These are phyloP conservation scores for Drosophila pseudotalamancana DNA, from an alignment of 2,888 invertebrate genomes.

Conservation along the genomic window DNA sequence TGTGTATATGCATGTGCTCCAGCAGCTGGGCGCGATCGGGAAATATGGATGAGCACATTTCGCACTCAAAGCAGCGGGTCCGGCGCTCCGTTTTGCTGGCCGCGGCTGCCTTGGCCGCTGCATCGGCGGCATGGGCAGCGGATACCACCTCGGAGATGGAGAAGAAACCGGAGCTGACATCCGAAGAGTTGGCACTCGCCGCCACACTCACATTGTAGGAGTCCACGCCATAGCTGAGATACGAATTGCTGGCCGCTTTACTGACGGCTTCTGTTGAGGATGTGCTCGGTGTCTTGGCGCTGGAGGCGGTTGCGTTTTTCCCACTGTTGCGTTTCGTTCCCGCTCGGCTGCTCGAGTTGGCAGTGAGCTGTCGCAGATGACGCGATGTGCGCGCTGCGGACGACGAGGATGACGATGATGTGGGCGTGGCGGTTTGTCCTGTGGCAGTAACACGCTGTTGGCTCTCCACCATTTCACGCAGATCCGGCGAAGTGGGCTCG, in stretches of 20 bases:
- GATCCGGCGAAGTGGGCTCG: constrained; percentile 80
- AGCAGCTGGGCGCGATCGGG: constrained; percentile 89
- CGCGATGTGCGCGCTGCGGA: constrained; percentile 66
- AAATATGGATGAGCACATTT: constrained; percentile 92
- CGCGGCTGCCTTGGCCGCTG: constrained; percentile 62
- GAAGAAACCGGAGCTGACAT: constrained; percentile 66
- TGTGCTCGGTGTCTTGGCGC: constrained; percentile 44
- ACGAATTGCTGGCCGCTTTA: constrained; percentile 44
- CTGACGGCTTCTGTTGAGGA: constrained; percentile 23
- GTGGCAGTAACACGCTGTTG: constrained; percentile 44
- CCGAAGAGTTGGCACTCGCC: constrained; percentile 53
- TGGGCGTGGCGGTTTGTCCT: constrained; percentile 29
- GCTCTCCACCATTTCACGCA: constrained; percentile 78
- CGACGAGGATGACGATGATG: constrained; percentile 38
- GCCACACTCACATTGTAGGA: constrained; percentile 60
- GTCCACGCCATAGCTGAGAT: constrained; percentile 68
- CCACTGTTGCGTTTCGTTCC: constrained; percentile 24
- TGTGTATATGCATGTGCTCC: constrained; percentile 92
- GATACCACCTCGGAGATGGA: constrained; percentile 75
- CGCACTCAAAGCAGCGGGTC: constrained; percentile 89
- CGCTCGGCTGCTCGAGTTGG: constrained; percentile 42
- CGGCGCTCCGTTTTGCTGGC: constrained; percentile 62
- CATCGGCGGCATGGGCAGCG: constrained; percentile 67
- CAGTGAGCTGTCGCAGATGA: constrained; percentile 54
- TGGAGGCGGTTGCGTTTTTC: constrained; percentile 24